These are phyloP conservation scores for Hypolimnas misippus DNA, from an alignment of 2,888 invertebrate genomes.

Conservation along the genomic window DNA sequence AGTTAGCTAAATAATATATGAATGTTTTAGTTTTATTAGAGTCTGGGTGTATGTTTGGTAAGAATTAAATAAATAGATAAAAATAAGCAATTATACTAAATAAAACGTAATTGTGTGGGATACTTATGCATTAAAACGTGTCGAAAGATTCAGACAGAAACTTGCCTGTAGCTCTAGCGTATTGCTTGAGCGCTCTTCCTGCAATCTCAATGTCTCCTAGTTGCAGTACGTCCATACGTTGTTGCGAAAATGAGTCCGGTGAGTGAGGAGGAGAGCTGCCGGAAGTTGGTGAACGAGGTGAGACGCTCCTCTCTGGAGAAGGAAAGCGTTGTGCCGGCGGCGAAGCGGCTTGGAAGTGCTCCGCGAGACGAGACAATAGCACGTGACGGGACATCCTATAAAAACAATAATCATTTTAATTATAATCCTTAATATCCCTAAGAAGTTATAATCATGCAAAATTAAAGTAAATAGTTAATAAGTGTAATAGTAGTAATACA, in stretches of 20 bases:
- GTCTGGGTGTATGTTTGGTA: too few species aligned
- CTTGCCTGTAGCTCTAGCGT: slow-evolving; percentile 78
- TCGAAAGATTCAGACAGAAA: neutral
- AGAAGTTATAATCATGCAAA: too few species aligned
- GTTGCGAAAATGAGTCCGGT: slow-evolving; percentile 63
- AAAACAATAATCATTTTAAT: slow-evolving; percentile 1
- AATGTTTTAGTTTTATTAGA: too few species aligned
- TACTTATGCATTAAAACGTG: too few species aligned
- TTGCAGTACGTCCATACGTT: slow-evolving; percentile 67
- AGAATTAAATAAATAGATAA: too few species aligned
- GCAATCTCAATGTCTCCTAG: slow-evolving; percentile 78
- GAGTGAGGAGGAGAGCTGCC: slow-evolving; percentile 66
- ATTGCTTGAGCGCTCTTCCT: slow-evolving; percentile 77
- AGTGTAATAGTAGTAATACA: too few species aligned
- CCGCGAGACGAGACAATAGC: slow-evolving; percentile 74
- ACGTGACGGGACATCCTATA: slow-evolving; percentile 77
- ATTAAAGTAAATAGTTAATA: too few species aligned
- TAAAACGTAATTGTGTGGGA: too few species aligned
- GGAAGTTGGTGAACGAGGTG: slow-evolving; percentile 65
- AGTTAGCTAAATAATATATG: too few species aligned
- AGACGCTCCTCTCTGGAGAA: slow-evolving; percentile 72
- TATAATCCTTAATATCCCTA: too few species aligned
- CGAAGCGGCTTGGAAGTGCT: slow-evolving; percentile 74
- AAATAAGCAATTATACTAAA: too few species aligned
- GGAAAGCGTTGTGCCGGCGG: slow-evolving; percentile 69